phyloP scores from a whole-genome alignment of 2,888 invertebrate species.

The Chalcis sispes region DNA sequence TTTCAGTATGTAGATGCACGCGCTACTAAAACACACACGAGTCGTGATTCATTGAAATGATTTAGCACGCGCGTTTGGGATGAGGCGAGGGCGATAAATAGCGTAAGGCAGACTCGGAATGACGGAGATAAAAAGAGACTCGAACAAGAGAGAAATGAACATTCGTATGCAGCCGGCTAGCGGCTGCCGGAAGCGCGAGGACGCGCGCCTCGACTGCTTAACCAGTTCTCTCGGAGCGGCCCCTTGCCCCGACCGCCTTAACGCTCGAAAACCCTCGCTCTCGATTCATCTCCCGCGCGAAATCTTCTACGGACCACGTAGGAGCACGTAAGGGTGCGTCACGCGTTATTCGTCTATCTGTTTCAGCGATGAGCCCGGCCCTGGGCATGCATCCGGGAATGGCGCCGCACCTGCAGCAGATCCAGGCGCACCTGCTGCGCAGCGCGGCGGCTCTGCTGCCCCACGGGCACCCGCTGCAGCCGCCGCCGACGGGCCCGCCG shows the following conservation, averaged over 20 bases:
- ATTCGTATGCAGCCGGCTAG: constrained; percentile 40
- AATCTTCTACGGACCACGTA: neutral
- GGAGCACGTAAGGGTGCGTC: too few species aligned
- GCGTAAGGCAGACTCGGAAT: neutral
- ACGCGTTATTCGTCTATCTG: neutral
- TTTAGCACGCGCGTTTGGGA: constrained; percentile 41
- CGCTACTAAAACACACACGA: constrained; percentile 11
- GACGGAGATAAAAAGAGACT: constrained; percentile 5
- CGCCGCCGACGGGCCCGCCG: constrained; percentile 56
- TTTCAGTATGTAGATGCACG: constrained; percentile 5
- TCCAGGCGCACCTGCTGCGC: constrained; percentile 88
- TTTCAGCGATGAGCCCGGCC: constrained; percentile 90
- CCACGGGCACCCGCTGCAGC: constrained; percentile 68
- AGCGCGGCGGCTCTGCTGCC: constrained; percentile 79
- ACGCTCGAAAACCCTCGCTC: neutral
- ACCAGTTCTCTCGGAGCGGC: neutral
- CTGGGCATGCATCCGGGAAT: constrained; percentile 82
- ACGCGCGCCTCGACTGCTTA: constrained; percentile 36
- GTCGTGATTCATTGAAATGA: constrained; percentile 44
- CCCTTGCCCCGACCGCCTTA: neutral
- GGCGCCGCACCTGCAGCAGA: constrained; percentile 83
- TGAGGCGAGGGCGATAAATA: constrained; percentile 39
- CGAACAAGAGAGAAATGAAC: neutral
- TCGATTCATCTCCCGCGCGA: neutral
- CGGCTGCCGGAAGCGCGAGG: constrained; percentile 48